Evolutionary conservation across 1,140 invertebrate genomes (phyloP), one percentile per base, ranked within the genome.

Genomic region (Aphaenogaster ashmeadi): DNA sequence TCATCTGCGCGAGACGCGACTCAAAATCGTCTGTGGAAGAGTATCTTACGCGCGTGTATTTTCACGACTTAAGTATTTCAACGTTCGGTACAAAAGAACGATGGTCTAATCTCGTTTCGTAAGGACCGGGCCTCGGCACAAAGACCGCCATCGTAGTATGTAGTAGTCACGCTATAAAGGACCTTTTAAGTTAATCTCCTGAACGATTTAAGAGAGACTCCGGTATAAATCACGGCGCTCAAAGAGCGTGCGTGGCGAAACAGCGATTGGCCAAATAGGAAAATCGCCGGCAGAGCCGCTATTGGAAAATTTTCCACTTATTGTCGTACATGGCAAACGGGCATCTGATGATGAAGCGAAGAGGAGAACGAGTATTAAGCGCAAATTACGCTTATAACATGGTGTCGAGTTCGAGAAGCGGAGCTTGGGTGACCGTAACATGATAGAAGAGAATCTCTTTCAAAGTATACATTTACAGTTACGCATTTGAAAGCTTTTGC

Each of bases 121-220:
- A 62, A 86, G 58, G 79, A 74, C 11, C 64, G 44, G 54, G 21
- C 18, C 41, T 11, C 44, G 15, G 11, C 41, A 86, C 86, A 90
- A 90, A 91, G 69, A 41, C 64, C 38, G 44, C 27, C 69, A 60
- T 87, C 77, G 62, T 67, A 74, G 75, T 88, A 69, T 56, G 27
- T 27, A 80, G 52, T 62, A 60, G 54, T 86, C 69, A 64, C 60
- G 81, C 74, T 85, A 78, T 83, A 78, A 77, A 88, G 69, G 72
- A 86, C 89, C 89, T 90, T 88, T 91, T 90, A 88, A 90, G 87
- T 88, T 90, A 90, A 91, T 91, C 89, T 81, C 27, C 79, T 58
- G 67, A 90, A 88, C 89, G 89, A 86, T 90, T 91, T 90, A 86
- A 91, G 60, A 91, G 79, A 90, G 88, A 75, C 75, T 86, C 56